Evolutionary conservation across 2,797 vertebrate genomes (phyloP).

Genomic region (Sebastes vulpes): DNA sequence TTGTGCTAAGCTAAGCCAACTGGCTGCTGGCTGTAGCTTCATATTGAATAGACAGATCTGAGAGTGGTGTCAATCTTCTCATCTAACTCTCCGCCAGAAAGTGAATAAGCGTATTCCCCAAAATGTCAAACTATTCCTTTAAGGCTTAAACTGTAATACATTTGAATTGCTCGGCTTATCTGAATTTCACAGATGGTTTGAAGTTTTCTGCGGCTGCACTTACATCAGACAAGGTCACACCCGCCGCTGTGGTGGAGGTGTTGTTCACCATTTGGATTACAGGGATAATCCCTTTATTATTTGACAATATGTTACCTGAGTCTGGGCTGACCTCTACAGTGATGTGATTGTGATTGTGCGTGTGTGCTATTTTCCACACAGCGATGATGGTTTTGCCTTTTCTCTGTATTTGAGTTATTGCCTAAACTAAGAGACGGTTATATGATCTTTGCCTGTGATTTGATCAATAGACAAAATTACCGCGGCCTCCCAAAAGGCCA

Average conservation of each 20-base stretch:
- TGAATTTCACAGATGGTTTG: conserved; percentile 13
- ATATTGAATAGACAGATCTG: too few species aligned
- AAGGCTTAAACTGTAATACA: neutral
- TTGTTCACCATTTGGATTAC: conserved; percentile 77
- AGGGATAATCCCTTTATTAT: conserved; percentile 81
- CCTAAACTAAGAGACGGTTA: conserved; percentile 56
- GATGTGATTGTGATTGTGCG: conserved; percentile 33
- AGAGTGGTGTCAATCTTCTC: neutral
- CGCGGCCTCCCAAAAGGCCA: conserved; percentile 74
- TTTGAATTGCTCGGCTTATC: conserved; percentile 16
- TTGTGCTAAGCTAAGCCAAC: neutral
- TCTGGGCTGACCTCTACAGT: conserved; percentile 62
- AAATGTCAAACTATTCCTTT: neutral
- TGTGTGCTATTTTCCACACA: conserved; percentile 15
- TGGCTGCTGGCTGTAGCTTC: too few species aligned
- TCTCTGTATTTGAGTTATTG: conserved; percentile 57
- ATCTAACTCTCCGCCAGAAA: neutral
- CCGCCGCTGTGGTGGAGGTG: conserved; percentile 47
- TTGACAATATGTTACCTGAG: conserved; percentile 69
- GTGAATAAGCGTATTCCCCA: neutral
- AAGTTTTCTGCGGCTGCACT: conserved; percentile 15
- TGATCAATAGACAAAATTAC: conserved; percentile 84
- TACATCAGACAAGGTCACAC: conserved; percentile 71
- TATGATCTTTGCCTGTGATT: conserved; percentile 72
- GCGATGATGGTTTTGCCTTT: conserved; percentile 46